Base-by-base conservation (phyloP, 1,140 invertebrate species). In the Diuraphis noxia region DNA sequence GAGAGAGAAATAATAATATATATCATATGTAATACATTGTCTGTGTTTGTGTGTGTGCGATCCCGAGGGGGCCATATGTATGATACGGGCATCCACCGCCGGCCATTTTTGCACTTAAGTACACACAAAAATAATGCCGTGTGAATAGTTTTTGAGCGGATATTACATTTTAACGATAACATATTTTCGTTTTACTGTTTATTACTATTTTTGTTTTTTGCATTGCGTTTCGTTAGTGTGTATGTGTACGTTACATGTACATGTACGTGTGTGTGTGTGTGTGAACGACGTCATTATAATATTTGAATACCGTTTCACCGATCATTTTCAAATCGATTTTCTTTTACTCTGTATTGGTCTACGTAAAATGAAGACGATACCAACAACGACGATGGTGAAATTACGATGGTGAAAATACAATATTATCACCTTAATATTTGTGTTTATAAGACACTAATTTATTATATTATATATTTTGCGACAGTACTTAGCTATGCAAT, bases 251-350 rank as follows among this genome's bases (percentile, higher is more conserved):
- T n/a, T n/a, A n/a, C n/a, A n/a, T n/a, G n/a, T n/a, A n/a, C n/a
- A n/a, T 81, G 23, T 40, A 9, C 17, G 79, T 41, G 36, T 30
- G 79, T 41, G 36, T 30, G 79, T 21, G 77, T 79, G 34, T 38
- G 8, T 38, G 79, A 40, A 82, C 79, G 36, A 38, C 23, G 23
- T 82, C 36, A 82, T 82, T n/a, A 82, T 41, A 2, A 81, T 81
- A 81, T 38, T 36, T 38, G 79, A 40, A 41, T 82, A 43, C 40
- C 40, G 81, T 82, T 82, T 82, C 81, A 13, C 81, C 40, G 23
- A 43, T 82, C 30, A 41, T 82, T 41, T 25, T 43, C n/a, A 46
- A 85, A 85, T 85, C 82, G 82, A 85, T 85, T 85, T 85, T n/a
- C 40, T 85, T n/a, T 41, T 9, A 49, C 0, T 21, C 9, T n/a